phyloP scores from a whole-genome alignment of 2,888 invertebrate species.

The Rhyacophila evoluta region DNA sequence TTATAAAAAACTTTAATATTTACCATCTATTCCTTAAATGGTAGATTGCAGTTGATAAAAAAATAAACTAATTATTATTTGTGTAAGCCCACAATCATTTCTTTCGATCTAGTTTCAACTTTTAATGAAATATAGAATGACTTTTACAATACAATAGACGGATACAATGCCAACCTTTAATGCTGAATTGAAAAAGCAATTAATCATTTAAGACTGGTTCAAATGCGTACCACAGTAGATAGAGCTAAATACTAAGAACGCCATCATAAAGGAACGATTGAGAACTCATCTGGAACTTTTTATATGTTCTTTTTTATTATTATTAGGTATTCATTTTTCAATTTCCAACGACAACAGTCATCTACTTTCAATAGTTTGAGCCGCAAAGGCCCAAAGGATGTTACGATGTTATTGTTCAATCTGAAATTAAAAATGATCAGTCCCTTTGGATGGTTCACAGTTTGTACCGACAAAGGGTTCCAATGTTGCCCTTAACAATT shows the following conservation, averaged over 20 bases:
- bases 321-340: slow-evolving; percentile 15
- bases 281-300: background rate
- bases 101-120: slow-evolving; percentile 7
- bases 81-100: background rate
- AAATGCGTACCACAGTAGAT: slow-evolving; percentile 12
- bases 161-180: slow-evolving; percentile 17
- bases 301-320: background rate
- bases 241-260: background rate
- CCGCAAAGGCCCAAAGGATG: slow-evolving; percentile 30
- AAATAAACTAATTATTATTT: background rate
- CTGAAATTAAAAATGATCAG: slow-evolving; percentile 47
- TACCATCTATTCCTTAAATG: background rate
- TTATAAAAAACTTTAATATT: too few species aligned
- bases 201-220: background rate
- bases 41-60: background rate
- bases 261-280: slow-evolving; percentile 1
- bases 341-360: slow-evolving; percentile 38
- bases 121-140: slow-evolving; percentile 22
- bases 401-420: slow-evolving; percentile 51
- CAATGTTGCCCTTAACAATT: slow-evolving; percentile 48
- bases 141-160: background rate
- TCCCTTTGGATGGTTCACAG: slow-evolving; percentile 33
- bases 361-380: slow-evolving; percentile 29
- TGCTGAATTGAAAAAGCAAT: slow-evolving; percentile 7
- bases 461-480: slow-evolving; percentile 49